Percentiles rank a stretch among this genome's conserved stretches.
phyloP scores from a whole-genome alignment of 2,113 vertebrate species.

The Pyrgilauda ruficollis region DNA sequence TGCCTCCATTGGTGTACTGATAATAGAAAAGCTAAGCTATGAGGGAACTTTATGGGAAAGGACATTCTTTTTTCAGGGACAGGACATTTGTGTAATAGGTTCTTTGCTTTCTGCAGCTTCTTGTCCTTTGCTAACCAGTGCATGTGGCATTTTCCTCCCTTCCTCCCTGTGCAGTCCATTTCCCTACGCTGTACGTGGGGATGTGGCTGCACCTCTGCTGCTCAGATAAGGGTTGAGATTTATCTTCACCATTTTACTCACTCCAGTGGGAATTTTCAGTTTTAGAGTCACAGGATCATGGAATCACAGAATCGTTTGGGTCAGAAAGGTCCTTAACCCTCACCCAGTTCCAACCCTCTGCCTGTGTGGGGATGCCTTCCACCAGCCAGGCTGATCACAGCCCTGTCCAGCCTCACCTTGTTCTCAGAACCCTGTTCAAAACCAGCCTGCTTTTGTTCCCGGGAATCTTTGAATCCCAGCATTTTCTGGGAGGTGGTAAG shows the following conservation, averaged over 20 bases:
- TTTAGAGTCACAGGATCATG: background rate
- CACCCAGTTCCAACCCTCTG: background rate
- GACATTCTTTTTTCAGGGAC: rapidly evolving
- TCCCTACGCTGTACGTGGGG: rapidly evolving
- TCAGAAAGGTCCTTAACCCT: background rate
- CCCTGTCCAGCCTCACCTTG: background rate
- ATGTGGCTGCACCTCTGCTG: background rate
- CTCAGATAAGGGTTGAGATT: rapidly evolving
- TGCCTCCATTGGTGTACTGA: rapidly evolving
- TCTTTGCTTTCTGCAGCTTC: background rate
- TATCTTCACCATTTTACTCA: rapidly evolving
- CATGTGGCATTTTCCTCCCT: background rate
- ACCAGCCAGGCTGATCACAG: background rate
- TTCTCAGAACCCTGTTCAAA: background rate
- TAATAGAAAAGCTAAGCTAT: background rate
- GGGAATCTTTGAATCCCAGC: background rate
- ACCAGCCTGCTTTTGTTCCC: background rate
- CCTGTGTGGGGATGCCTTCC: background rate
- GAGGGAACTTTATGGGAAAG: background rate
- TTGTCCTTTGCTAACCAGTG: background rate
- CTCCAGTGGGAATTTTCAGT: background rate
- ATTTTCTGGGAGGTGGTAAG: background rate
- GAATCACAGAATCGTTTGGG: background rate
- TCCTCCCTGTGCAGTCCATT: background rate
- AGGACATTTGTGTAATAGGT: rapidly evolving